Base-by-base conservation (phyloP, 2,797 vertebrate species). In the Thunnus albacares region DNA sequence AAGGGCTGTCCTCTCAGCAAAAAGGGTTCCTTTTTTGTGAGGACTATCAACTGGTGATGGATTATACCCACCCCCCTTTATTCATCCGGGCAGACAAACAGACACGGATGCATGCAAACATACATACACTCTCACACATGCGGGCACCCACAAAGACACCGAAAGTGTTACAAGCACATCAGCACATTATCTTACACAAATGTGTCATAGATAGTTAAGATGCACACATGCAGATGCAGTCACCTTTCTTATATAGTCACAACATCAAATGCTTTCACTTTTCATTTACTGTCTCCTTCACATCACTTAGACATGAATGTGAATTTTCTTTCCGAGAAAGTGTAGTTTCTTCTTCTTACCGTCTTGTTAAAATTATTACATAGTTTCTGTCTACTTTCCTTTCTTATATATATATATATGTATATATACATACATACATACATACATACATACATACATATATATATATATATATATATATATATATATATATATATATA, bases 31-130 rank as follows among this genome's bases (percentile, higher is more conserved):
- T 93, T 93, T 94, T 94, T 94, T 94, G 93, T 94, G 90, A 91
- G 90, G 91, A 95, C 94, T 92, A 95, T 95, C 94, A 95, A 94
- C 94, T 91, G 88, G 93, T 96, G 95, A 96, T 96, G 94, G 95
- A 96, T 96, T 94, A 94, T 93, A 90, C 92, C 91, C 90, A 88
- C 81, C 92, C 92, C 91, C 89, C 89, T 92, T 93, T 92, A 92
- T 93, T 92, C 93, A 89, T 91, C 84, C 65, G 45, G 84, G 84
- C 87, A 87, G 81, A 90, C 84, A 75, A 86, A 91, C 87, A 87
- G 87, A 93, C 90, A 92, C 62, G 80, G 85, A 93, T 91, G 88
- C 80, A 77, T 75, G 80, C 74, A 89, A 91, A 87, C 86, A 87
- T 89, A 84, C 68, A 85, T 76, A 75, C 78, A 85, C 87, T 75